These are phyloP conservation scores for Geotrypetes seraphini DNA, from an alignment of 2,797 vertebrate species.

Conservation along the genomic window DNA sequence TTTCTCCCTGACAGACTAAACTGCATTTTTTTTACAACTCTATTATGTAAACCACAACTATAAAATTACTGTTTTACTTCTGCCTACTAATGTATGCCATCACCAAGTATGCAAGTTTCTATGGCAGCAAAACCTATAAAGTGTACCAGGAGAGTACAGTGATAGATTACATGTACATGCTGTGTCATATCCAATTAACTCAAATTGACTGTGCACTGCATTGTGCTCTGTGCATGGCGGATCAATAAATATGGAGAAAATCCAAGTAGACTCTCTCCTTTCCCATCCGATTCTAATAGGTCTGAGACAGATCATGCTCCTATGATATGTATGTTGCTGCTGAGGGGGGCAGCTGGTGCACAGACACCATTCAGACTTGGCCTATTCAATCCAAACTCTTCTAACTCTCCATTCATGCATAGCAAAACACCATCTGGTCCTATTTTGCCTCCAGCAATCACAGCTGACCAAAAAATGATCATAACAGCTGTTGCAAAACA, in stretches of 20 bases:
- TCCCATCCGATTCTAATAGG: conserved; percentile 45
- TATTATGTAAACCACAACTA: conserved; percentile 19
- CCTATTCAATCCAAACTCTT: conserved; percentile 96
- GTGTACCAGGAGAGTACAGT: conserved; percentile 69
- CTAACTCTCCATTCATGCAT: conserved; percentile 99
- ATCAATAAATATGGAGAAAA: conserved; percentile 92
- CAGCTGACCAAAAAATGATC: conserved; percentile 97
- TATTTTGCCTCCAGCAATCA: conserved; percentile 99
- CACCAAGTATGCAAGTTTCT: conserved; percentile 60
- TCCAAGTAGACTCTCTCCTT: conserved; percentile 60
- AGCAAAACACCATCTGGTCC: conserved; percentile 99
- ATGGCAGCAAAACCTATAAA: conserved; percentile 76
- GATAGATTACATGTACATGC: conserved; percentile 88
- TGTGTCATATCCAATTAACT: conserved; percentile 97
- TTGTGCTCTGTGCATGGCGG: conserved; percentile 81
- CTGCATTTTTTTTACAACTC: neutral
- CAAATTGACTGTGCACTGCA: conserved; percentile 83
- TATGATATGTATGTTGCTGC: conserved; percentile 71
- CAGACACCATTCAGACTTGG: conserved; percentile 98
- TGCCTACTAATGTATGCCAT: conserved; percentile 65
- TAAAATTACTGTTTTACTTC: conserved; percentile 22
- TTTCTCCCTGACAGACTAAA: conserved; percentile 1
- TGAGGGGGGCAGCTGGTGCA: conserved; percentile 96
- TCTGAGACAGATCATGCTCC: conserved; percentile 69
- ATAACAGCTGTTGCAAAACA: conserved; percentile 99